These are phyloP conservation scores for Cyclargus thomasi DNA, from an alignment of 1,140 invertebrate genomes.

Conservation along the genomic window DNA sequence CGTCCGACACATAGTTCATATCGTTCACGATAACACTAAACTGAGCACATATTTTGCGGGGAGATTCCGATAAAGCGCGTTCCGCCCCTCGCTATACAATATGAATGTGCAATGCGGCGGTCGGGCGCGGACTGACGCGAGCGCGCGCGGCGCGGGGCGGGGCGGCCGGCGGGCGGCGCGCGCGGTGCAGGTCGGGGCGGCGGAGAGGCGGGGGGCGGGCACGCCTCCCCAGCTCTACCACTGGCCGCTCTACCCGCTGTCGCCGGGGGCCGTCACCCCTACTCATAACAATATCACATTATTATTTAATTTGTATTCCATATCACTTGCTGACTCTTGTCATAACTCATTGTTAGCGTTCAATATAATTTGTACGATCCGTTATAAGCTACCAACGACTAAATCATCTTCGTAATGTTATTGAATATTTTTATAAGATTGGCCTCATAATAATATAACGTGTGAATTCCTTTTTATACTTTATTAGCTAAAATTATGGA, in stretches of 20 bases:
- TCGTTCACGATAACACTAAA: slow-evolving; percentile 4
- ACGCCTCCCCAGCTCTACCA: slow-evolving; percentile 48
- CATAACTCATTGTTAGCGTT: slow-evolving; percentile 39
- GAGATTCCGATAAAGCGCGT: background rate
- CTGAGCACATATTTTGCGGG: slow-evolving; percentile 19
- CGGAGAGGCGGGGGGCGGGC: slow-evolving; percentile 42
- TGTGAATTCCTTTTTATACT: too few relatives aligned
- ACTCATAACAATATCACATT: slow-evolving; percentile 61
- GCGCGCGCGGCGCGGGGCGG: slow-evolving; percentile 20
- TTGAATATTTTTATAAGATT: background rate
- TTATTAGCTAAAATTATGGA: too few relatives aligned
- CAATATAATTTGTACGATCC: slow-evolving; percentile 21
- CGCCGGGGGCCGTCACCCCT: slow-evolving; percentile 36
- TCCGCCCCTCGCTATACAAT: background rate
- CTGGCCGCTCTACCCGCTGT: slow-evolving; percentile 53
- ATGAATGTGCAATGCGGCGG: slow-evolving; percentile 45
- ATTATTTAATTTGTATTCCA: slow-evolving; percentile 57
- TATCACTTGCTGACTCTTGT: slow-evolving; percentile 46
- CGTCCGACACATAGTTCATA: slow-evolving; percentile 48
- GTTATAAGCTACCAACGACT: background rate
- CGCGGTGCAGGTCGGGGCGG: slow-evolving; percentile 30
- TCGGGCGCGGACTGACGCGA: slow-evolving; percentile 60
- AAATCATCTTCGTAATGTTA: background rate
- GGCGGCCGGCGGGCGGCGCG: slow-evolving; percentile 22
- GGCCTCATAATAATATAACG: too few relatives aligned